These are phyloP conservation scores for Neoascia interrupta DNA, from an alignment of 2,888 invertebrate genomes.

Conservation along the genomic window DNA sequence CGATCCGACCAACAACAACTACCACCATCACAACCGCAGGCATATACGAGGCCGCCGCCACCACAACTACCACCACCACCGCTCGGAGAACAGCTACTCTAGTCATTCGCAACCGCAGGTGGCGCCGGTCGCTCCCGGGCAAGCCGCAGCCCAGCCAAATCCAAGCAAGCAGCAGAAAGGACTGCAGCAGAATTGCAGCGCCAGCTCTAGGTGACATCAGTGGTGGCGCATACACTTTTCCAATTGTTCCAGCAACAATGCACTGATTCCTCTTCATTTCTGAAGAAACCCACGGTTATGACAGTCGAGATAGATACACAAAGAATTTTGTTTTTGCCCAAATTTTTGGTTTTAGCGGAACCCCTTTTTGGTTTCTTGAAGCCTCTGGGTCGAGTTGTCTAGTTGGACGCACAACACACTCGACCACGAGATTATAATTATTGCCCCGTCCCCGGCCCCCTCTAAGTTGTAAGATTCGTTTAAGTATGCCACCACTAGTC, in stretches of 20 bases:
- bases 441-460: too few species aligned
- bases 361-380: too few species aligned
- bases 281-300: conserved; percentile 15
- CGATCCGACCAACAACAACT: conserved; percentile 77
- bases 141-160: conserved; percentile 58
- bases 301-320: conserved; percentile 4
- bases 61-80: conserved; percentile 74
- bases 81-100: conserved; percentile 71
- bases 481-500: conserved; percentile 50
- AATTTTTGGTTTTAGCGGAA: background rate
- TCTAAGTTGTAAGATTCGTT: too few species aligned
- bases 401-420: too few species aligned
- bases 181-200: conserved; percentile 74
- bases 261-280: conserved; percentile 27
- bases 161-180: conserved; percentile 76
- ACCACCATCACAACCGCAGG: conserved; percentile 76
- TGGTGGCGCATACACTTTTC: conserved; percentile 51
- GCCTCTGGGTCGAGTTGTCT: too few species aligned
- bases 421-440: too few species aligned
- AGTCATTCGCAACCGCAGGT: conserved; percentile 58
- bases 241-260: conserved; percentile 17
- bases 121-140: conserved; percentile 22
- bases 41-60: conserved; percentile 73
- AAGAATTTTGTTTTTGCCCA: background rate
- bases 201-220: conserved; percentile 79